These are phyloP conservation scores for Marcusenius ussheri DNA, from an alignment of 2,113 vertebrate genomes.

Conservation along the genomic window DNA sequence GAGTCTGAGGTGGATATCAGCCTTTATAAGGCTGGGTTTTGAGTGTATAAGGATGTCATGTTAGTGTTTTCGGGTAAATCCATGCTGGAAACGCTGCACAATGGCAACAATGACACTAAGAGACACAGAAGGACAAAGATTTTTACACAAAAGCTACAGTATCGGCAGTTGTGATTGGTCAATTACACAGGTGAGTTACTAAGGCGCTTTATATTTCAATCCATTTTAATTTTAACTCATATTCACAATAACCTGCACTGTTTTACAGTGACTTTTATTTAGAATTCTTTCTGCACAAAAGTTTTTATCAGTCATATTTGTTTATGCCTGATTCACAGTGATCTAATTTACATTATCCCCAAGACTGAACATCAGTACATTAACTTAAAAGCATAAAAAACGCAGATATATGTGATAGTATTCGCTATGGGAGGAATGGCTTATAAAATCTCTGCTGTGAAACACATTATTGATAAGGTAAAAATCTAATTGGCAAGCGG, in stretches of 20 bases:
- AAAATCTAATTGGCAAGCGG: background rate
- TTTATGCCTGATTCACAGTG: background rate
- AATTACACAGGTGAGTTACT: background rate
- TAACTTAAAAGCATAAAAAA: background rate
- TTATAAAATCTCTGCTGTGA: background rate
- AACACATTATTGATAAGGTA: background rate
- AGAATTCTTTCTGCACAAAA: background rate
- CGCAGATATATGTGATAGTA: background rate
- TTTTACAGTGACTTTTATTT: background rate
- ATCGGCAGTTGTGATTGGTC: background rate
- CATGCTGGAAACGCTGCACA: background rate
- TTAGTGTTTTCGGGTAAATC: background rate
- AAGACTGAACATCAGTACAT: background rate
- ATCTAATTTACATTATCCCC: background rate
- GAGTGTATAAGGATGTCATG: background rate
- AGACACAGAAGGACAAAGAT: background rate
- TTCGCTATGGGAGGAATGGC: background rate
- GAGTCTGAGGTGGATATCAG: background rate
- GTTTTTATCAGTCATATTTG: background rate
- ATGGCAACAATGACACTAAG: background rate
- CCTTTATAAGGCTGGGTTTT: background rate
- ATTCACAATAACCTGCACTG: background rate
- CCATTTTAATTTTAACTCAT: background rate
- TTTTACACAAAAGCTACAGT: background rate
- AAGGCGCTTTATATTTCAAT: background rate